Evolutionary conservation across 2,797 vertebrate genomes (phyloP).

Genomic region (Neoniphon sammara): DNA sequence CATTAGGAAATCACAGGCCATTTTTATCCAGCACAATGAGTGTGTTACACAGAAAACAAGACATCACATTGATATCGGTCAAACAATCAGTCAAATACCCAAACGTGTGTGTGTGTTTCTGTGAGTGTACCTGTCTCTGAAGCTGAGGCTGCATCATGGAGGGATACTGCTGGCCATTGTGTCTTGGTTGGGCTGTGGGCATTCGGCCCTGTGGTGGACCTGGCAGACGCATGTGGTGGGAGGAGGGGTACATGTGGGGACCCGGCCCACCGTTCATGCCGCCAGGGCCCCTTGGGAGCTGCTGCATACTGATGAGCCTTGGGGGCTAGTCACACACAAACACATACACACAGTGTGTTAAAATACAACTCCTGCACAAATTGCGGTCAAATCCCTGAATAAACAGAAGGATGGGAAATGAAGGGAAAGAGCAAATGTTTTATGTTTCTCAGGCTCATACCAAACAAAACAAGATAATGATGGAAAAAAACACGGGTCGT

Average conservation of each 20-base stretch:
- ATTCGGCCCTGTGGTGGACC: conserved; percentile 87
- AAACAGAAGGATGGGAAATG: neutral
- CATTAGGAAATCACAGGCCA: neutral
- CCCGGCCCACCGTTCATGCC: conserved; percentile 93
- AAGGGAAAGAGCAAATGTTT: neutral
- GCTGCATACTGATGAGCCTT: conserved; percentile 98
- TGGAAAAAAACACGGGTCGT: too few relatives aligned
- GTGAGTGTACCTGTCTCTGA: conserved; percentile 91
- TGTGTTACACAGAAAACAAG: conserved; percentile 7
- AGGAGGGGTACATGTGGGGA: conserved; percentile 87
- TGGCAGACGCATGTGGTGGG: conserved; percentile 94
- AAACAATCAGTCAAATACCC: neutral
- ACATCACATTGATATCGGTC: neutral
- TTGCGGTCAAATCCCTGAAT: neutral
- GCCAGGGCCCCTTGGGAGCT: conserved; percentile 88
- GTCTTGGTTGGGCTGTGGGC: conserved; percentile 89
- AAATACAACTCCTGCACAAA: neutral
- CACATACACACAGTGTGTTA: neutral
- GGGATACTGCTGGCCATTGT: conserved; percentile 94
- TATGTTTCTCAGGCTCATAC: neutral
- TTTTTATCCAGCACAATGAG: neutral
- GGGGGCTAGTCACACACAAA: conserved; percentile 86
- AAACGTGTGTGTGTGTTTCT: conserved; percentile 4
- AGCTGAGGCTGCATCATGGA: conserved; percentile 98
- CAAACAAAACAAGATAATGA: too few relatives aligned